These are phyloP conservation scores for Anagyrus pseudococci DNA, from an alignment of 2,888 invertebrate species.

Conservation along the genomic window DNA sequence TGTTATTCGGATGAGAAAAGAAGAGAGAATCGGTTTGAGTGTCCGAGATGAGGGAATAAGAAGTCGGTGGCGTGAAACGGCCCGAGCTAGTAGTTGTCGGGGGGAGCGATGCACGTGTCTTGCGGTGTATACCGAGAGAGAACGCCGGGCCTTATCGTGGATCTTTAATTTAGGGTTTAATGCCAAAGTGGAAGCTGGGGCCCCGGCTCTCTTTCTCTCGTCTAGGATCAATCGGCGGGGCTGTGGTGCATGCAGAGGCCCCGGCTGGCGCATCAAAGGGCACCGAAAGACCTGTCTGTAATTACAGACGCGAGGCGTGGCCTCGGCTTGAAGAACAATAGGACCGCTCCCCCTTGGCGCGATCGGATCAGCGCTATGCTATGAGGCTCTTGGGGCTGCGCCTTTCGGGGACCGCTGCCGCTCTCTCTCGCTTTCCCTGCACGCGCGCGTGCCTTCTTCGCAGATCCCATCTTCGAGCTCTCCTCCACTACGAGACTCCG, in stretches of 20 bases:
- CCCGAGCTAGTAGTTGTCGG: slow-evolving; percentile 23
- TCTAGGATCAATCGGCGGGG: slow-evolving; percentile 6
- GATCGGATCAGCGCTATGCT: slow-evolving; percentile 52
- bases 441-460: slow-evolving; percentile 19
- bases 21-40: no score
- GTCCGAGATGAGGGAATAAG: slow-evolving; percentile 4
- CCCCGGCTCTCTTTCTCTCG: no score
- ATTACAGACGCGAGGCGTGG: slow-evolving; percentile 62
- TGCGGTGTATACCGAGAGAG: no score
- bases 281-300: slow-evolving; percentile 57
- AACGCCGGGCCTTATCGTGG: no score
- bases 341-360: slow-evolving; percentile 53
- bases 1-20: no score
- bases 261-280: slow-evolving; percentile 54
- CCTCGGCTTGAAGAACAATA: slow-evolving; percentile 59
- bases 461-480: slow-evolving; percentile 54
- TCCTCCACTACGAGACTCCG: slow-evolving; percentile 37
- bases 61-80: slow-evolving; percentile 12
- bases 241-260: slow-evolving; percentile 25
- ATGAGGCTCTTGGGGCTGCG: slow-evolving; percentile 47
- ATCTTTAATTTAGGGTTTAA: no score
- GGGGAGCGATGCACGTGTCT: no score
- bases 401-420: slow-evolving; percentile 13
- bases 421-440: slow-evolving; percentile 13
- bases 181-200: no score